Evolutionary conservation across 2,888 invertebrate genomes (phyloP).

Genomic region (Alcis repandata): DNA sequence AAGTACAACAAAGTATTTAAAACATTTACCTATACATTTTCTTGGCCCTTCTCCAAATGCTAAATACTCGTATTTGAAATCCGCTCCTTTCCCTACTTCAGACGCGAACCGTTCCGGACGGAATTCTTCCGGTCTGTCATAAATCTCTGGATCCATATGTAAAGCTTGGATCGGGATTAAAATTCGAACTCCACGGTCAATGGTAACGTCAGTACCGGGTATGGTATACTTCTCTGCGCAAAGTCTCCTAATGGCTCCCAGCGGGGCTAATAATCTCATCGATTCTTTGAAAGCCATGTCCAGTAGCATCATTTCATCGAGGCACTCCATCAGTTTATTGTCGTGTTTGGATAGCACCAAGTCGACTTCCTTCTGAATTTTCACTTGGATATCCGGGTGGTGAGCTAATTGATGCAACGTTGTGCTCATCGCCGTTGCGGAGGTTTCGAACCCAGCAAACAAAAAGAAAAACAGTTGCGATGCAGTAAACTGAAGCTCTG

Average conservation of each 20-base stretch:
- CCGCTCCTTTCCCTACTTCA: constrained; percentile 33
- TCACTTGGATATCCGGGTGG: constrained; percentile 60
- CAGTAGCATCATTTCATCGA: constrained; percentile 52
- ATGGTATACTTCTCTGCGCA: constrained; percentile 51
- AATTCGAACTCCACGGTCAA: constrained; percentile 54
- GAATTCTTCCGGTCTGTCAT: constrained; percentile 55
- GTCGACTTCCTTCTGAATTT: constrained; percentile 62
- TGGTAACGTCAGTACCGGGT: constrained; percentile 51
- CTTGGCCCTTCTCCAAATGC: constrained; percentile 57
- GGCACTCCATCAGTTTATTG: constrained; percentile 51
- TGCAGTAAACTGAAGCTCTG: constrained; percentile 45
- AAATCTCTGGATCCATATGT: constrained; percentile 56
- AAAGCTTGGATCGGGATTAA: constrained; percentile 55
- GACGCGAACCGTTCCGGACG: constrained; percentile 55
- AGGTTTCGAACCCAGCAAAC: constrained; percentile 57
- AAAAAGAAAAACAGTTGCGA: constrained; percentile 56
- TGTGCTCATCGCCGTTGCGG: constrained; percentile 57
- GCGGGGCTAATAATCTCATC: constrained; percentile 54
- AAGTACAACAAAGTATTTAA: neutral
- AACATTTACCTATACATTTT: constrained; percentile 52
- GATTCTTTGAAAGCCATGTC: constrained; percentile 56
- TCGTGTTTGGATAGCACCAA: constrained; percentile 49
- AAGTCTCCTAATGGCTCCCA: constrained; percentile 47
- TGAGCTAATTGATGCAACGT: constrained; percentile 58
- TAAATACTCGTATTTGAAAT: constrained; percentile 51